Evolutionary conservation across 2,113 vertebrate genomes (phyloP), one percentile per base, ranked within the genome.

Genomic region (Psittacara wagleri): DNA sequence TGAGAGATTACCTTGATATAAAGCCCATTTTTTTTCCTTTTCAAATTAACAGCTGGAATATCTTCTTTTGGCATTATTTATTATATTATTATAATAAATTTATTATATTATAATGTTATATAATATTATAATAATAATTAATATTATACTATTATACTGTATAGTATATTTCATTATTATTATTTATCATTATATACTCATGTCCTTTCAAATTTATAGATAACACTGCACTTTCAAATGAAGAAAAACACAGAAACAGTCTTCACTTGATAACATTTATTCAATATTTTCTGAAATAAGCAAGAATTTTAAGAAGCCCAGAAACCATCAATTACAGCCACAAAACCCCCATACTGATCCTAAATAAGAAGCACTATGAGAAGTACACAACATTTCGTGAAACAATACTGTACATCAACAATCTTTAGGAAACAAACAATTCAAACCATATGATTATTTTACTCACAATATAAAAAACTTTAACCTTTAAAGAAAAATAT

Each of bases 241-340:
- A 92, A 84, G 44, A 91, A 94, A 95, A 97, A 92, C 16, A 66
- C 90, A 93, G 76, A 94, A 95, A 97, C 93, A 69, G 91, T 93
- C 86, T 96, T 97, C 97, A 97, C 97, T 98, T 98, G 97, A 97
- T 98, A 98, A 98, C 97, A 97, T 98, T 98, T 98, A 98, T 98
- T 98, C 90, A 85, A 84, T 98, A 98, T 94, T 97, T 96, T 98
- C 95, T 97, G 96, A 98, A 98, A 98, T 98, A 96, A 97, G 97
- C 98, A 97, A 97, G 97, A 97, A 97, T 95, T 96, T 93, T 97
- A 98, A 96, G 97, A 98, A 95, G 98, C 97, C 98, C 86, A 97
- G 95, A 95, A 95, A 97, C 98, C 77, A 96, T 97, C 97, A 97
- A 97, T 98, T 97, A 98, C 97, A 98, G 98, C 96, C 97, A 98